Conservation (phyloP, 2,113 vertebrate genomes). For the Myiopsitta monachus region DNA sequence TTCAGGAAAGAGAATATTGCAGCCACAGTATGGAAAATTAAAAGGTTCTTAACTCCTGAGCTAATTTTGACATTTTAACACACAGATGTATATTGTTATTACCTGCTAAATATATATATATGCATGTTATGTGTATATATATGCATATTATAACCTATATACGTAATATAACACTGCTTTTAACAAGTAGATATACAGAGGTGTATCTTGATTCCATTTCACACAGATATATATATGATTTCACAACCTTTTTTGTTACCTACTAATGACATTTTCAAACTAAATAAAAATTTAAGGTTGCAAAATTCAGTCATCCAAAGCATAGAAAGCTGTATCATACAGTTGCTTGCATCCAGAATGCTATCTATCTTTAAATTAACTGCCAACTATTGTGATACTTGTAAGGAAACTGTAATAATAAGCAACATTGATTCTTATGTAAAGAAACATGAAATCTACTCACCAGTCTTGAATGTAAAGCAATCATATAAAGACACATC, state of each 20-base stretch:
- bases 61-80: background rate
- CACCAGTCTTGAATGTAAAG: background rate
- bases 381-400: background rate
- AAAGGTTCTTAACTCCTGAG: background rate
- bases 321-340: background rate
- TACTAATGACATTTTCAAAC: background rate
- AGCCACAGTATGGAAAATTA: background rate
- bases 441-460: background rate
- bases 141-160: background rate
- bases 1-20: background rate
- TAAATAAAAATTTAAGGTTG: background rate
- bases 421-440: background rate
- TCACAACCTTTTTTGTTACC: background rate
- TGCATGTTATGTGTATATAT: too few relatives aligned
- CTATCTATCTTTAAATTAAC: background rate
- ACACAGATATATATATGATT: background rate
- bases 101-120: background rate
- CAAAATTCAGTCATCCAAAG: background rate
- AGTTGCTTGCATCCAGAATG: background rate
- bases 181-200: background rate
- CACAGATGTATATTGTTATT: background rate
- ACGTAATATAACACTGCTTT: background rate
- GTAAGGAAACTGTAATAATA: background rate
- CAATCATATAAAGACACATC: background rate
- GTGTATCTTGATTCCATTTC: background rate